Evolutionary conservation across 1,140 invertebrate genomes (phyloP).

Genomic region (Euwallacea fornicatus): DNA sequence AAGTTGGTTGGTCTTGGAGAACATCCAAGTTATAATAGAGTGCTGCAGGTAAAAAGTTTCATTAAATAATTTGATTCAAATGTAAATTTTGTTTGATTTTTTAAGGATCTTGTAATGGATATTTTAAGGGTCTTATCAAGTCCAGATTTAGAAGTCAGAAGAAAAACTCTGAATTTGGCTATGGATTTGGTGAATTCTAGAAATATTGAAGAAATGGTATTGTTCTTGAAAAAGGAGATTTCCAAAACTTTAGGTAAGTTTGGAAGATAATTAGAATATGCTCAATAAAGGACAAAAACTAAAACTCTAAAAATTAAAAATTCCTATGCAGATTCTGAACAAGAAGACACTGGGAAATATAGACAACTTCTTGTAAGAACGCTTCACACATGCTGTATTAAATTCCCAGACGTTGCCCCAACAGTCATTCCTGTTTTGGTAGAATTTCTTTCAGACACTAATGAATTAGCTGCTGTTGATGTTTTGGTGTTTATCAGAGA

Average conservation of each 20-base stretch:
- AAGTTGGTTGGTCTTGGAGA: constrained; percentile 88
- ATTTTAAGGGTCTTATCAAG: constrained; percentile 91
- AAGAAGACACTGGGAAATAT: constrained; percentile 95
- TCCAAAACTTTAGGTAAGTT: constrained; percentile 82
- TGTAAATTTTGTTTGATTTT: not conserved
- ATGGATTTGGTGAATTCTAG: constrained; percentile 92
- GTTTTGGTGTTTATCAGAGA: constrained; percentile 94
- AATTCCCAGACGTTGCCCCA: constrained; percentile 95
- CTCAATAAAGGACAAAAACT: no score
- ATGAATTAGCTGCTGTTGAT: constrained; percentile 91
- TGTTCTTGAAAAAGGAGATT: constrained; percentile 92
- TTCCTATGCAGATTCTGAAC: constrained; percentile 59
- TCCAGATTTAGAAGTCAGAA: constrained; percentile 86
- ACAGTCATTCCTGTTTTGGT: constrained; percentile 93
- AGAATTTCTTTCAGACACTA: constrained; percentile 94
- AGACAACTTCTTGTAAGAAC: constrained; percentile 93
- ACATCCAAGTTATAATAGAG: constrained; percentile 84
- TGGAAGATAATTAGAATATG: not conserved
- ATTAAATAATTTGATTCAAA: constrained; percentile 4
- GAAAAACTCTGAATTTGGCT: constrained; percentile 84
- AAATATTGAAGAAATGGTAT: constrained; percentile 95
- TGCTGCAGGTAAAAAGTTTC: constrained; percentile 67
- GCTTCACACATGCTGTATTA: constrained; percentile 92
- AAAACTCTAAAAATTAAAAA: not conserved
- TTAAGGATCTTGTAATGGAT: constrained; percentile 93